Evolutionary conservation across 2,797 vertebrate species (phyloP), one percentile per base, ranked within the genome.

Genomic region (Nothura maculosa): DNA sequence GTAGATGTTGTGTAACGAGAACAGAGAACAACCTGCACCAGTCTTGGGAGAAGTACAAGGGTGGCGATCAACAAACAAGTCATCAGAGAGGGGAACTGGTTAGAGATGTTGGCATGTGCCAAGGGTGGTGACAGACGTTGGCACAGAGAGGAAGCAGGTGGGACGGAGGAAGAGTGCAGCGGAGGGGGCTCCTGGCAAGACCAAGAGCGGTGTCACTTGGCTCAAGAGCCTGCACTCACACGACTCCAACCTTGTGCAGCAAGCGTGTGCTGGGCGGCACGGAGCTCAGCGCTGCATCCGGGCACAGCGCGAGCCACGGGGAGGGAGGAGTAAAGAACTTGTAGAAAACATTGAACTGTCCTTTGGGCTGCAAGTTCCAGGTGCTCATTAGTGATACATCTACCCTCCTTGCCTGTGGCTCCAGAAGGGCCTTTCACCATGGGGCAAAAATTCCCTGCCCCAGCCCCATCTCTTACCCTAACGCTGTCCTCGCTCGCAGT

Each of bases 111-210:
- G 91, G 91, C 93, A n/a, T 50, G 60, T 62, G 40, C 84, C 72
- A 81, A 27, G 0, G 0, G 70, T 64, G 92, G 87, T 95, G 96
- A 96, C 94, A 96, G 95, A 48, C 0, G 0, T 88, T 96, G 95
- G 92, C 94, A 91, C 52, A 52, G 73, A 40, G 54, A 69, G 69
- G 82, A 93, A 18, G 77, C 87, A 94, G 67, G 85, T 93, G 80
- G 87, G 60, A 91, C 95, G 48, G 70, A 91, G 63, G 82, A 84
- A 76, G 25, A 88, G 85, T 85, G 77, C 66, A 63, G 80, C 77
- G 91, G 96, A 94, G 87, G 91, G 92, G 95, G 87, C 80, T 93
- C 87, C 89, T 94, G 92, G 87, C 85, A 92, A 79, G 52, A 70
- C 28, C 45, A 55, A 78, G 58, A 67, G 74, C 52, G 47, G 92